Percentiles rank a stretch among this genome's conserved stretches.
Conservation (phyloP, 2,888 invertebrate species). For the Pristionchus maxplancki region DNA sequence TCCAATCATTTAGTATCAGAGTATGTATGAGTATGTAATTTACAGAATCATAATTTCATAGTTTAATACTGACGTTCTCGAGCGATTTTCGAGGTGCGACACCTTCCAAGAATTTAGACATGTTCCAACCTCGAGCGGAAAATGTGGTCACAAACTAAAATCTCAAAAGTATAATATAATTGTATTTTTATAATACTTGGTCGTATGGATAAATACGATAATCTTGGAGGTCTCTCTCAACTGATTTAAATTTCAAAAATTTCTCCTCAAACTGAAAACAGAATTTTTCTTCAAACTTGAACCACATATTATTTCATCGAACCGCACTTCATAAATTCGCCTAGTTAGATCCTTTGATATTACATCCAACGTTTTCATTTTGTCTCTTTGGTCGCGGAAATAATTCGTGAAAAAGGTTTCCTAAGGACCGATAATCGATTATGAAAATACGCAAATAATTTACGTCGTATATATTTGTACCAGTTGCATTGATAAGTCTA, state of each 20-base stretch:
- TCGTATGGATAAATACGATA: background rate
- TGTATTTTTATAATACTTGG: background rate
- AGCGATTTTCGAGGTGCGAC: background rate
- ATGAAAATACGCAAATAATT: too few relatives aligned
- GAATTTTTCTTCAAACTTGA: conserved; percentile 9
- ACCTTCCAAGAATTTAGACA: background rate
- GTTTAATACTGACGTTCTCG: background rate
- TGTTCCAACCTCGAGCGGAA: background rate
- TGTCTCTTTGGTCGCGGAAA: too few relatives aligned
- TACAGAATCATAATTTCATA: background rate
- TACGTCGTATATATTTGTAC: background rate
- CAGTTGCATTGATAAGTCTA: background rate
- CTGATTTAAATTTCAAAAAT: background rate
- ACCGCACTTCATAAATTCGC: too few relatives aligned
- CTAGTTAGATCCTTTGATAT: too few relatives aligned
- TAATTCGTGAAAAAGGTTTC: too few relatives aligned
- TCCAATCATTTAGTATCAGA: too few relatives aligned
- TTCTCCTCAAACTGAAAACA: conserved; percentile 12
- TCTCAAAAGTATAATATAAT: background rate
- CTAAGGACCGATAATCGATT: too few relatives aligned
- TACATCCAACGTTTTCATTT: too few relatives aligned
- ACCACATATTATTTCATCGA: too few relatives aligned
- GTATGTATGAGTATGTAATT: background rate
- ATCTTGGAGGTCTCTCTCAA: background rate
- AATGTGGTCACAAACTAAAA: background rate